Evolutionary conservation across 2,797 vertebrate genomes (phyloP).

Genomic region (Manis pentadactyla): DNA sequence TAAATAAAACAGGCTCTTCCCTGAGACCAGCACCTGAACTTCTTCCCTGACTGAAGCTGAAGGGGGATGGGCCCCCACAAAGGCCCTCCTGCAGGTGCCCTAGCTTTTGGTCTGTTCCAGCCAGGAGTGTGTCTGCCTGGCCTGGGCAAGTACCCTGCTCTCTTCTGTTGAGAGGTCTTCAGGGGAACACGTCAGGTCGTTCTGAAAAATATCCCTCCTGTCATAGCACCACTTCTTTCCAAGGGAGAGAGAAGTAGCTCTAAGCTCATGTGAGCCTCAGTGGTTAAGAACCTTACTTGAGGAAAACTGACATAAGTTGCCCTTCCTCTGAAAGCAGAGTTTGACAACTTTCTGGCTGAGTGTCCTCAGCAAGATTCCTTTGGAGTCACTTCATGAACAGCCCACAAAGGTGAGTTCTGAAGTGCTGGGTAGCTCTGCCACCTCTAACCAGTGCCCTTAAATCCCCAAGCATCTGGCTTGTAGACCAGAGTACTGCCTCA

Average conservation of each 20-base stretch:
- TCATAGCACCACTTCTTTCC: not conserved
- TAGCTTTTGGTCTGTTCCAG: not conserved
- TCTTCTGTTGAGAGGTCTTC: not conserved
- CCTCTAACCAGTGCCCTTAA: not conserved
- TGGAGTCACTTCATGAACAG: not conserved
- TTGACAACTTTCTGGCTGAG: not conserved
- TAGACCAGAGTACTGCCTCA: not conserved
- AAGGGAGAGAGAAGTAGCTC: not conserved
- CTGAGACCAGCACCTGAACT: not conserved
- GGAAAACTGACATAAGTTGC: not conserved
- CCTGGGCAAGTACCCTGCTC: not conserved
- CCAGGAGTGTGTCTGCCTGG: not conserved
- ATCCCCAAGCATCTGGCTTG: not conserved
- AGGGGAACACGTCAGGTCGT: not conserved
- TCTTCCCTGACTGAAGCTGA: not conserved
- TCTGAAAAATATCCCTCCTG: not conserved
- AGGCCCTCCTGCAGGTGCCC: not conserved
- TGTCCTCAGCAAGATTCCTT: not conserved
- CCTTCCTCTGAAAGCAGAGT: not conserved
- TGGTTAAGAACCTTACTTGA: not conserved
- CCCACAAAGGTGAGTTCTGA: not conserved
- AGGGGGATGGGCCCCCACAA: not conserved
- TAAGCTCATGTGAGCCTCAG: not conserved
- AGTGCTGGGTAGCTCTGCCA: not conserved
- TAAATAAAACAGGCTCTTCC: not conserved